Percentiles rank a stretch among this genome's conserved stretches.
phyloP scores from a whole-genome alignment of 2,888 invertebrate genomes.

The Omphaloscelis lunosa region DNA sequence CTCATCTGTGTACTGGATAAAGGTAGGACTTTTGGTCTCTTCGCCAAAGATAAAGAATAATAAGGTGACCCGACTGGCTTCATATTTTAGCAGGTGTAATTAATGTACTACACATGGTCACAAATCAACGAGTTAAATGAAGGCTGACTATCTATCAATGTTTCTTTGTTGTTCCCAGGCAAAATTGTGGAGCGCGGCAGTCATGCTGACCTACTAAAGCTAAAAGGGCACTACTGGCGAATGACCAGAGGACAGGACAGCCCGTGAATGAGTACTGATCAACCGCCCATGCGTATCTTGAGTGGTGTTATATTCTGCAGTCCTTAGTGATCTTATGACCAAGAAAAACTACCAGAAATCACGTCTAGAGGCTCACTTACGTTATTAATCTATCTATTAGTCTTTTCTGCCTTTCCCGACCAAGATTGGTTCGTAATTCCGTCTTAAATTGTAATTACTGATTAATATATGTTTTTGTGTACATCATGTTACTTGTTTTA shows the following conservation, averaged over 20 bases:
- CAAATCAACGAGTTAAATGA: neutral
- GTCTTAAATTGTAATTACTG: constrained; percentile 5
- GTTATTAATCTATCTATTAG: neutral
- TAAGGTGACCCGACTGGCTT: neutral
- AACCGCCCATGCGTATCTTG: neutral
- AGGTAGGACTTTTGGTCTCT: constrained; percentile 83
- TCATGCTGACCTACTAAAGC: constrained; percentile 92
- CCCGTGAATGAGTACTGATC: constrained; percentile 62
- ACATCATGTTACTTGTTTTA: neutral
- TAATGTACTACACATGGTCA: neutral
- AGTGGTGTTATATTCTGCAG: neutral
- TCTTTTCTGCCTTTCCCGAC: neutral
- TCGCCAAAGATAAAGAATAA: neutral
- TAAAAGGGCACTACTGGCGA: constrained; percentile 92
- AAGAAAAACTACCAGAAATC: neutral
- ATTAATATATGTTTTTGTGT: constrained; percentile 18
- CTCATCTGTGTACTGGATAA: constrained; percentile 95
- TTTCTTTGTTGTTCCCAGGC: constrained; percentile 85
- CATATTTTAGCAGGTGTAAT: neutral
- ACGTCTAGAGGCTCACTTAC: neutral
- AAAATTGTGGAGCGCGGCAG: constrained; percentile 93
- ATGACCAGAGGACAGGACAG: constrained; percentile 88
- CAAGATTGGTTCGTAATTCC: neutral
- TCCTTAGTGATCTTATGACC: neutral
- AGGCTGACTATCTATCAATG: neutral